These are phyloP conservation scores for Cettia cetti DNA, from an alignment of 2,113 vertebrate genomes.

Conservation along the genomic window DNA sequence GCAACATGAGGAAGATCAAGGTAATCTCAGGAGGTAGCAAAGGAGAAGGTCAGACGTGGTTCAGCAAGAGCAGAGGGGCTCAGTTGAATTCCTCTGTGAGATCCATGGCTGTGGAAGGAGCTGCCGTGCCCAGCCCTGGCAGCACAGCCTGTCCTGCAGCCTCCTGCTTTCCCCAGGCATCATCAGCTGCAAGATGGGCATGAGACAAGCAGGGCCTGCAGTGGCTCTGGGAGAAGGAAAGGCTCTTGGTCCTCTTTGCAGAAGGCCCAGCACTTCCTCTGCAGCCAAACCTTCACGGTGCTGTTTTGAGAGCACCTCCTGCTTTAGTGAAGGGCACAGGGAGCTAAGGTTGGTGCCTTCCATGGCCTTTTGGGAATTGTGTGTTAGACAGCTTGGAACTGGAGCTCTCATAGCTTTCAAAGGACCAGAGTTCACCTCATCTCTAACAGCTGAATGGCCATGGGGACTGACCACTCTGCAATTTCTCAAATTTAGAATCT, in stretches of 20 bases:
- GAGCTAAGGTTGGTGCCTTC: background rate
- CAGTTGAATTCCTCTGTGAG: background rate
- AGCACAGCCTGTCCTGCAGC: background rate
- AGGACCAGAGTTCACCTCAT: background rate
- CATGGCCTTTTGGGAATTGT: background rate
- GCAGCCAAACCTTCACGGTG: background rate
- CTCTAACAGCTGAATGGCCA: background rate
- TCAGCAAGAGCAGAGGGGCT: background rate
- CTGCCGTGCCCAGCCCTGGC: background rate
- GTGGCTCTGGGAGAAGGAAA: background rate
- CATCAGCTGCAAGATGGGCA: background rate
- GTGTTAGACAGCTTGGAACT: background rate
- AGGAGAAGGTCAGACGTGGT: slow-evolving; percentile 19
- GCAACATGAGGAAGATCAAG: slow-evolving; percentile 2
- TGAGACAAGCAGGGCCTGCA: background rate
- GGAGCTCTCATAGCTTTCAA: background rate
- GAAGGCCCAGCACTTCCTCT: background rate
- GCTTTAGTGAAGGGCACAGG: background rate
- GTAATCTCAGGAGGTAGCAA: slow-evolving; percentile 6
- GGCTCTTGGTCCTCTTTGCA: background rate
- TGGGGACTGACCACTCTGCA: background rate
- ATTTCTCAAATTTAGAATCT: background rate
- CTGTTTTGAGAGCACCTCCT: background rate
- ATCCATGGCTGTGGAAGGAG: background rate
- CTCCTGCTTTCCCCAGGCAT: background rate